Evolutionary conservation across 2,113 vertebrate species (phyloP), one percentile per base, ranked within the genome.

Genomic region (Caracal caracal): DNA sequence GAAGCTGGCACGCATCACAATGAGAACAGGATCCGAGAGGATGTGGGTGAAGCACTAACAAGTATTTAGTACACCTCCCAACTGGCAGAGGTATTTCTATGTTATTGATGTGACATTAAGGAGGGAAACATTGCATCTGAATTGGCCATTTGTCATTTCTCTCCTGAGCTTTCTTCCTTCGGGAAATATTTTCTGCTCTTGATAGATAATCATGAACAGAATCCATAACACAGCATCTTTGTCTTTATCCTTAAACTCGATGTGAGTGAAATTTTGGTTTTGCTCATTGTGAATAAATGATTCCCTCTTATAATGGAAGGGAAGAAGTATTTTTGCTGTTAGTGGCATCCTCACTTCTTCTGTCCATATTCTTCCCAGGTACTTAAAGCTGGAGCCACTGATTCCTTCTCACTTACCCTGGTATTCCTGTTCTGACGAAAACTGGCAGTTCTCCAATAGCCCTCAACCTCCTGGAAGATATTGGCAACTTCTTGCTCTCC

Each of bases 71-170:
- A 76, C 1, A 56, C 59, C 53, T 90, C 26, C 51, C 20, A 49
- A 12, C 20, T 83, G 82, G n/a, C 70, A 93, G 65, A 66, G 47
- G 37, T 61, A 43, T 75, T 90, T 96, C 71, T 93, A 10, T 76
- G 43, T 85, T 85, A 73, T 20, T 86, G 47, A 65, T 75, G 73
- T 90, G 73, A 86, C n/a, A 49, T 73, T 75, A 80, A 66, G 83
- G 33, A 87, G 76, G 87, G 43, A 87, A 88, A 51, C 43, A 6
- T 30, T 78, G 53, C 68, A 26, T 83, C 33, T 49, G 26, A 88
- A 66, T 75, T 53, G 63, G 15, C 66, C 81, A 88, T 79, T 88
- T 95, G 66, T 90, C 66, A 82, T 78, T 88, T 89, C 15, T 56
- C n/a, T 71, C 51, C 53, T 73, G 30, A 94, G n/a, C n/a, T 79